Evolutionary conservation across 2,797 vertebrate species (phyloP), one percentile per base, ranked within the genome.

Genomic region (Poecilia picta): DNA sequence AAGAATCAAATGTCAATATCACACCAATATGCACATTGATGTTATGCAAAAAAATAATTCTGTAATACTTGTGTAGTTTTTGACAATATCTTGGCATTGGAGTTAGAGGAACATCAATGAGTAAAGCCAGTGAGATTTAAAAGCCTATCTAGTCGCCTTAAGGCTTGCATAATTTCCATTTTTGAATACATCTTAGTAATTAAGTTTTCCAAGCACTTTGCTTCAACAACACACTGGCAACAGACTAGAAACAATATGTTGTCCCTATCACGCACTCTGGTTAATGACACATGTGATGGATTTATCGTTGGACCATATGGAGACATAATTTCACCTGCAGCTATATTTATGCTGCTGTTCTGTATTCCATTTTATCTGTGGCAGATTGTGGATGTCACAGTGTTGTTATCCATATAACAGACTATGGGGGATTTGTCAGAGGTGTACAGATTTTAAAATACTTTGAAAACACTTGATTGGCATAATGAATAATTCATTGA

Each of bases 151-250:
- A 80, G 78, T 78, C 70, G 80, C 88, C 93, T 82, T 39, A 49
- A 89, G 89, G 91, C 78, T 76, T 77, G 73, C 51, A 80, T 88
- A 85, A 88, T 90, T 91, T 85, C 74, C 78, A 83, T 76, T 70
- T 85, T 85, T 85, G 55, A 88, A 88, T 88, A 87, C 85, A 82
- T 84, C 83, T 80, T 51, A 57, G 82, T 87, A 87, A 93, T 89
- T 91, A 82, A 83, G 74, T 80, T 90, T 81, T 77, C 79, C 77
- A 79, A 66, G 15, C 28, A 66, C 72, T 83, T 81, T 79, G 85
- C 75, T 81, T 82, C 72, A 74, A 74, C 51, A 59, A 76, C 78
- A 81, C 51, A 66, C 72, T 81, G 73, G 74, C 73, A 80, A 80
- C 64, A 85, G 62, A 77, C 20, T 72, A 82, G 57, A 33, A 28